Base-by-base conservation (phyloP, 1,140 invertebrate genomes). In the Magallana gigas region DNA sequence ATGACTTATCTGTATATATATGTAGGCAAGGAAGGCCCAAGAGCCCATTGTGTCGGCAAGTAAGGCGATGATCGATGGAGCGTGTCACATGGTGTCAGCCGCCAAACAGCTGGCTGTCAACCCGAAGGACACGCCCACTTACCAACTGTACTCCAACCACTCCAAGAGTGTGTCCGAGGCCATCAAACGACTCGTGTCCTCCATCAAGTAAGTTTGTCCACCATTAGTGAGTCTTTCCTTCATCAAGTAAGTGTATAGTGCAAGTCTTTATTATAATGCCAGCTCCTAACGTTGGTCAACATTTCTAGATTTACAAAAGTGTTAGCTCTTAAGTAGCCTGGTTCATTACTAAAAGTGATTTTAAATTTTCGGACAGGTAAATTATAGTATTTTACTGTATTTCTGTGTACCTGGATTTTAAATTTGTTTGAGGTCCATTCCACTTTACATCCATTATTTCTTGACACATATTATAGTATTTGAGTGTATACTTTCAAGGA, bases 101-200 rank as follows among this genome's bases (percentile, higher is more conserved):
- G 98, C 98, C 0, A 98, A 98, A 94, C 97, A 97, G 85, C 95
- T 99, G 48, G 98, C 98, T 3, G 96, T 98, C 0, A 97, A 97
- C 87, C 98, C 98, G 0, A 97, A 97, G 90, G 98, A 99, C 95
- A 97, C 98, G 1, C 96, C 97, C 3, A 98, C 97, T 6, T 99
- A 99, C 98, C 98, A 99, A 93, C 95, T 97, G 64, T 96, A 99
- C 83, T 98, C 98, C 0, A 97, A 96, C 91, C 98, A 99, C 94
- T 99, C 98, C 91, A 99, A 98, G 94, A 97, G 96, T 91, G 98
- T 99, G 0, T 99, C 98, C 16, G 98, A 99, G 93, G 98, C 98
- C 0, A 99, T 99, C 90, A 99, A 99, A 94, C 96, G 97, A 14
- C 95, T 99, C 2, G 98, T 99, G 0, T 96, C 97, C 56, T 97